Base-by-base conservation (phyloP, 2,113 vertebrate genomes). In the Mus pahari region DNA sequence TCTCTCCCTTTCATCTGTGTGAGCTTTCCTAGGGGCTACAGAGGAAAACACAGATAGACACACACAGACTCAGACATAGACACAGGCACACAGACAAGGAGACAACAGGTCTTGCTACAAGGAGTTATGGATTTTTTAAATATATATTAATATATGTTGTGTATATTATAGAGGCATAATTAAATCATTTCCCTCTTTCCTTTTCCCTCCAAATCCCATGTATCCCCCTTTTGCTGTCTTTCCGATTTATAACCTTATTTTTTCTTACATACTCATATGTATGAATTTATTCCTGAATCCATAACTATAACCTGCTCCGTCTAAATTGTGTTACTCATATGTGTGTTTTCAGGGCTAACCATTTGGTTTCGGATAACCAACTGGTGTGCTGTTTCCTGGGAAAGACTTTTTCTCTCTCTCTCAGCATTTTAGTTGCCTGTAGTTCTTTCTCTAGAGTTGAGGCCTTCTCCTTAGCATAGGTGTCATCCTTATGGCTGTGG, bases 1-100 rank as follows among this genome's bases (percentile, higher is more conserved):
- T 45, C 26, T 64, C 58, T 92, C 84, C 58, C 60, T 82, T 96
- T 97, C 33, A 33, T 42, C 92, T 89, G 22, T 45, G 24, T 74
- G 71, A 92, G 17, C 26, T 73, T 82, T 31, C 19, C 26, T 31
- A 39, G 19, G 36, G 39, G 11, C 50, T 39, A 31, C 60, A 3
- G 13, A 84, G n/a, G n/a, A 62, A 83, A 84, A 62, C 78, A 82
- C 36, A 58, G 10, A 58, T 16, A 79, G 7, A 58, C 74, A n/a
- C 5, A 60, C n/a, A 66, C 1, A 58, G 10, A 31, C 24, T 12
- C 64, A 66, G 11, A 42, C 74, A 28, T 8, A 60, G 11, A 66
- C 3, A 11, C 64, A 66, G 28, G 28, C 79, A 28, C 14, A 60
- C 42, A 62, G 13, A 66, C 1, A 58, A 10, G 68, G 6, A 91